Evolutionary conservation across 2,797 vertebrate genomes (phyloP), one percentile per base, ranked within the genome.

Genomic region (Propithecus perrieri): DNA sequence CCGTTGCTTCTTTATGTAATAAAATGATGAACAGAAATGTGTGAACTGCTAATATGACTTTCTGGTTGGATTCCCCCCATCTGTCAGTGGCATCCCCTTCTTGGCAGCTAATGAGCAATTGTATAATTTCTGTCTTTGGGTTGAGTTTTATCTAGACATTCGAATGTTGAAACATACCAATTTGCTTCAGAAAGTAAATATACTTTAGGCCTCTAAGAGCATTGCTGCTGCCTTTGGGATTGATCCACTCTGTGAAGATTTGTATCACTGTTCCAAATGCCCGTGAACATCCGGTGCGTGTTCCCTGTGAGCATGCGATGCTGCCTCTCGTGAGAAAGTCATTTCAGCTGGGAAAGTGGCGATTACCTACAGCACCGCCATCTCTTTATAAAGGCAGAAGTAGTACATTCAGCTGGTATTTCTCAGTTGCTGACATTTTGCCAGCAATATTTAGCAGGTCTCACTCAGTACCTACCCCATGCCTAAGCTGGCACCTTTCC

Each of bases 341-440:
- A 41, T 69, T 61, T 48, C 26, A 43, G 59, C 48, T 35, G 81
- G 84, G n/a, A 83, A 4, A 41, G 89, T 46, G 7, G 35, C 5
- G 71, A 69, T 26, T 18, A 2, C 33, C 12, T 2, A 28, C 0
- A 5, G 15, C 43, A 33, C 38, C 20, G 41, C 30, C 17, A 71
- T 26, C 74, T 61, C 61, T 80, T 6, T 43, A 33, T 33, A 43
- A 83, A 57, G 75, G 76, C 48, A 75, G 67, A 57, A 55, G 63
- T 4, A 15, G 0, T 24, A 1, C 9, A 0, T 2, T 85, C 22
- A 24, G 72, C 75, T n/a, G 30, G 9, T 0, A 2, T 14, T 72
- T 90, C 41, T 48, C 38, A 12, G 57, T 46, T 50, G 38, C 63
- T 41, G 53, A 24, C 13, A 17, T 78, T 89, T 83, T 87, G 71